Base-by-base conservation (phyloP, 2,888 invertebrate species). In the Xylocampa areola region DNA sequence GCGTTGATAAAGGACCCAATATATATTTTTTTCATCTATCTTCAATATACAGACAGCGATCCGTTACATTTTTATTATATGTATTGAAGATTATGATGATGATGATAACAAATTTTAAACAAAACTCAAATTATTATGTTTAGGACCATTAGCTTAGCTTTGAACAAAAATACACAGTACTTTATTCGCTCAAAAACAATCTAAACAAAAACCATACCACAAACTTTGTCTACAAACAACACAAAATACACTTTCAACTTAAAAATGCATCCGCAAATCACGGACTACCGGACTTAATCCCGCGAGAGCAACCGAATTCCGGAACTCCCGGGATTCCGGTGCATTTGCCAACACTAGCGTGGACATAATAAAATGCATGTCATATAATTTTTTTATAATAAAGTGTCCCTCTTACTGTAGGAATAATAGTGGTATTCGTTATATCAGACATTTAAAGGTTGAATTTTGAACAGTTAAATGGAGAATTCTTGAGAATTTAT, bases 361-460 rank as follows among this genome's bases (percentile, higher is more conserved):
- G 55, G 36, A 43, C 60, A 73, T 68, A 72, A 72, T 74, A 59
- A 72, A 75, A 58, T 48, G 64, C 47, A 36, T 57, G 47, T 50
- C 53, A 66, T 68, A 72, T 68, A 72, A 75, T 68, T 66, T 59
- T 75, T 55, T 48, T 51, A 37, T 67, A 55, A 72, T 72, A 72
- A 60, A 72, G 53, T 61, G 55, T 35, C 27, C 13, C 65, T 43
- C 40, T 65, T 65, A 61, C 50, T 35, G 32, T 10, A 41, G 51
- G 49, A 58, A 64, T 72, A 72, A 66, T 66, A 54, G 54, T 43
- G 35, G 43, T 50, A 64, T 68, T 55, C 66, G 55, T 63, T 61
- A 59, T 75, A 41, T 36, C 39, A 29, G 43, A 41, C 44, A 49
- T 45, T 48, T 53, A 54, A 60, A 72, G 61, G 48, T 32, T 69